Evolutionary conservation across 2,888 invertebrate genomes (phyloP).

Genomic region (Pachymerium ferrugineum): DNA sequence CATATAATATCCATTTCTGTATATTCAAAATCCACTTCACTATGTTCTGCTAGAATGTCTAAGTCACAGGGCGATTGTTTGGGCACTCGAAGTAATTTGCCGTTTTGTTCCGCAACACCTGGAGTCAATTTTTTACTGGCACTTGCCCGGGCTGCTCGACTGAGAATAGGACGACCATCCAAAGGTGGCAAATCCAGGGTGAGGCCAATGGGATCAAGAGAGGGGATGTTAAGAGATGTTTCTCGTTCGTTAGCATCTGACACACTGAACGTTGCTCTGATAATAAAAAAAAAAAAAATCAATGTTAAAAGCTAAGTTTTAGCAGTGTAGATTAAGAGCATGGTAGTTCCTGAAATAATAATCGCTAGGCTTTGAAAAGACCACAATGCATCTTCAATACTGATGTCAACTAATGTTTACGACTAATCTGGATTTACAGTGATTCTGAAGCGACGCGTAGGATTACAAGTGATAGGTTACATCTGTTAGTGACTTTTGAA

Average conservation of each 20-base stretch:
- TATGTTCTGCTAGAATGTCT: conserved; percentile 23
- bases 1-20: conserved; percentile 27
- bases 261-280: conserved; percentile 12
- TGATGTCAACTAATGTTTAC: too few relatives aligned
- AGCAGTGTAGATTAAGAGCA: too few relatives aligned
- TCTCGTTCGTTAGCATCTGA: conserved; percentile 4
- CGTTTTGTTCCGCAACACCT: conserved; percentile 20
- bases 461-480: too few relatives aligned
- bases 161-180: not conserved
- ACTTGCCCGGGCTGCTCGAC: not conserved
- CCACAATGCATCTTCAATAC: too few relatives aligned
- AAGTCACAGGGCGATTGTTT: not conserved
- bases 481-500: too few relatives aligned
- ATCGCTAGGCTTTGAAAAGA: too few relatives aligned
- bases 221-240: not conserved
- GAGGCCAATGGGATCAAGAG: not conserved
- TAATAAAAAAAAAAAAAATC: not conserved
- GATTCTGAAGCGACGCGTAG: too few relatives aligned
- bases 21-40: conserved; percentile 29
- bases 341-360: too few relatives aligned
- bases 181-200: conserved; percentile 10
- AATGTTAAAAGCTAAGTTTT: not conserved
- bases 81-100: conserved; percentile 27
- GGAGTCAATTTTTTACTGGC: not conserved
- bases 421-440: too few relatives aligned